Base-by-base conservation (phyloP, 2,888 invertebrate genomes). In the Zhengitettix transpicula region DNA sequence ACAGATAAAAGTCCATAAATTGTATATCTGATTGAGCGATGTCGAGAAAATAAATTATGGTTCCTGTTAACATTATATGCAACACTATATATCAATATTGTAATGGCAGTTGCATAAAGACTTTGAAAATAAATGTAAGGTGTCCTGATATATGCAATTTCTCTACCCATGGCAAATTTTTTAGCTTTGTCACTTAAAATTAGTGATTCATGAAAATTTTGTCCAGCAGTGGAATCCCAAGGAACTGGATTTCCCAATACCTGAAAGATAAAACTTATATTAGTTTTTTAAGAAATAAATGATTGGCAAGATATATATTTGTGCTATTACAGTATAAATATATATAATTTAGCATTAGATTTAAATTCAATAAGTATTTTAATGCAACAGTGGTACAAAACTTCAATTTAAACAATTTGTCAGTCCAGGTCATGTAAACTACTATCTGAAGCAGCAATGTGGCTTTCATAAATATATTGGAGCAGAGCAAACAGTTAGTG, bases 101-200 rank as follows among this genome's bases (percentile, higher is more conserved):
- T 69, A 52, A 76, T 71, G 0, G 73, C 56, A 57, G 77, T 72
- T 58, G 81, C 78, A 66, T 78, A 78, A 1, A 76, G 58, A 0
- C 80, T 76, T 64, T 85, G 81, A 55, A 79, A 68, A 1, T 81
- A 70, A 2, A 82, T 71, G 68, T 82, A 79, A 61, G 78, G 72
- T 51, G 81, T 81, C 63, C 81, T 77, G 3, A 80, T 70, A 73
- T 81, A 79, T 60, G 84, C 70, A 58, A 92, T 78, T 71, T 89
- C 84, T 65, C 84, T 78, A 60, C 88, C 89, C 40, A 92, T 81
- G 1, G 85, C 89, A 76, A 88, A 92, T 62, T 86, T 77, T 70
- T 89, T 83, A 11, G 88, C 90, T 63, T 84, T 81, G 63, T 88
- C 85, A 14, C 86, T 83, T n/a, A 92, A 69, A 5, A 88, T 71